Base-by-base conservation (phyloP, 2,797 vertebrate genomes). In the Numenius phaeopus region DNA sequence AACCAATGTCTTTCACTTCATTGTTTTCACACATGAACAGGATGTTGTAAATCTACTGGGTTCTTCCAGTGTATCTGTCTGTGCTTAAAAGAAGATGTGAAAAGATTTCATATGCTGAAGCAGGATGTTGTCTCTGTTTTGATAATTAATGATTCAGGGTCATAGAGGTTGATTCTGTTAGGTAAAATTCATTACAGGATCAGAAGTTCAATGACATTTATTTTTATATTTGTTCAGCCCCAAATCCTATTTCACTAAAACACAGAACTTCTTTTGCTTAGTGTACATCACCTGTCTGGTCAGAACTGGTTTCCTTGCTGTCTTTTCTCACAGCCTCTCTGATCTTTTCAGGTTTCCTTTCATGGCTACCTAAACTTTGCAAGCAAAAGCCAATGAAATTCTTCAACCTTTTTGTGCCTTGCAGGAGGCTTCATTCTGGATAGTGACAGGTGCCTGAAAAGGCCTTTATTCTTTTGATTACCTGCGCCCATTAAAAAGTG, bases 161-260 rank as follows among this genome's bases (percentile, higher is more conserved):
- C 47, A 20, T 88, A 94, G 37, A 83, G 59, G 65, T 88, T 95
- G 91, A 89, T 97, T 91, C 54, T 83, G 39, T 64, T 91, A 50
- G 47, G 11, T 78, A 32, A 79, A 55, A 73, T 54, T 66, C 26
- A 50, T 71, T 20, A 46, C 58, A 47, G 69, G 49, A 27, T 14
- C 7, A 0, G 14, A 39, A 29, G 9, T 39, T 83, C 40, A 71
- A 24, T 57, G 9, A 30, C 39, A 39, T 29, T 29, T 49, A 32
- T 52, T 71, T 91, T 64, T 49, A 32, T 72, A 50, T 50, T 84
- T 69, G 17, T 77, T 52, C 20, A 79, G 9, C 5, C 16, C 16
- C 7, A 76, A 84, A 72, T 40, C 11, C 26, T 49, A 4, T 65
- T 81, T n/a, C 50, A 57, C 3, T 34, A 27, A 72, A 46, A 18